These are phyloP conservation scores for Hystrix cristata DNA, from an alignment of 2,113 vertebrate species.

Conservation along the genomic window DNA sequence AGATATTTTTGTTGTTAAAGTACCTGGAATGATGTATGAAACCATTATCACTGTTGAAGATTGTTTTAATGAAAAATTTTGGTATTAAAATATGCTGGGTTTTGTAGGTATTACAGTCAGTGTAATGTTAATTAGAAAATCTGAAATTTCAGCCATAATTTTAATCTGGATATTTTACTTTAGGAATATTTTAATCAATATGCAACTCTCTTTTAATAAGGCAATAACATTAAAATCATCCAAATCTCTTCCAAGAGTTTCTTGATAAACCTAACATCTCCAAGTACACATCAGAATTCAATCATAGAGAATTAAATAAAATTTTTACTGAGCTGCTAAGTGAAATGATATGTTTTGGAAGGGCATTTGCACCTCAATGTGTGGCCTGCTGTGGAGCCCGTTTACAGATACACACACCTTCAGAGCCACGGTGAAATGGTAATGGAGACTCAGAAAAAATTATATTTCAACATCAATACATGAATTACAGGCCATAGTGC, in stretches of 20 bases:
- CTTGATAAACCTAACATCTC: conserved; percentile 25
- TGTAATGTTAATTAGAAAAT: neutral
- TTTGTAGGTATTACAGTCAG: neutral
- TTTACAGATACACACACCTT: neutral
- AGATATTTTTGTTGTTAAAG: neutral
- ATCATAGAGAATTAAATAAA: neutral
- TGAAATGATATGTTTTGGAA: neutral
- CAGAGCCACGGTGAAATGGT: neutral
- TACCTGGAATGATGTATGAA: neutral
- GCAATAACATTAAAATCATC: neutral
- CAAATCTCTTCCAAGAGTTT: neutral
- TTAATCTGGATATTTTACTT: neutral
- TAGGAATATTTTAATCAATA: neutral
- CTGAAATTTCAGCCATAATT: neutral
- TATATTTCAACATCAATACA: neutral
- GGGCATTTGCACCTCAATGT: neutral
- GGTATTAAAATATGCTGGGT: neutral
- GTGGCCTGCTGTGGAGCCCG: accelerated
- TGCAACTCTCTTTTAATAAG: neutral
- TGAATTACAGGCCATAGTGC: neutral
- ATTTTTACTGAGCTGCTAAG: neutral
- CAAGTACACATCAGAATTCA: neutral
- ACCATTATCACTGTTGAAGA: neutral
- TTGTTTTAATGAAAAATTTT: neutral
- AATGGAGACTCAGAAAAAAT: neutral